Evolutionary conservation across 2,797 vertebrate species (phyloP).

Genomic region (Coregonus suidteri): DNA sequence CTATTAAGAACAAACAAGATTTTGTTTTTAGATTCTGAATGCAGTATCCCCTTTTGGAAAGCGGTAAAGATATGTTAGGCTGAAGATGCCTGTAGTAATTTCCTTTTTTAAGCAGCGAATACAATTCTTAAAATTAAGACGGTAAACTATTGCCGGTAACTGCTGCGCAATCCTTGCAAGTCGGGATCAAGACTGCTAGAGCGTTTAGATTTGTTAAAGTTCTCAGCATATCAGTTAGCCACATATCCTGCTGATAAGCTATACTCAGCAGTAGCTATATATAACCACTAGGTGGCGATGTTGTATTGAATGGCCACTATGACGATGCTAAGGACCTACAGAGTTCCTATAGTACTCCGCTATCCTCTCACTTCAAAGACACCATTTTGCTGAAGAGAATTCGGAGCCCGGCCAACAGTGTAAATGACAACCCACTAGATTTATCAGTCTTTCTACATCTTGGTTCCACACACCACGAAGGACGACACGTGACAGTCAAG

Average conservation of each 20-base stretch:
- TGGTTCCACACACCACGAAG: background rate
- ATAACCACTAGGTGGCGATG: conserved; percentile 51
- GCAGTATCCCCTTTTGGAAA: conserved; percentile 72
- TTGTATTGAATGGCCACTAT: background rate
- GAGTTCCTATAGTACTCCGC: background rate
- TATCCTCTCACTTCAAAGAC: background rate
- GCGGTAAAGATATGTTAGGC: conserved; percentile 23
- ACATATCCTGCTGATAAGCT: background rate
- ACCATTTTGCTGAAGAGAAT: background rate
- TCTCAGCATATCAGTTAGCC: background rate
- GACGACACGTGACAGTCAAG: background rate
- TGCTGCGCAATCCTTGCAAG: background rate
- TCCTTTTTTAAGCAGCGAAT: conserved; percentile 17
- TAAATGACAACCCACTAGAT: background rate
- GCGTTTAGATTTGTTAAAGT: background rate
- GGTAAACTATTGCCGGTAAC: background rate
- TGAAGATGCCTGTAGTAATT: conserved; percentile 15
- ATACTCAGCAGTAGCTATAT: conserved; percentile 38
- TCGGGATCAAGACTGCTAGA: conserved; percentile 1
- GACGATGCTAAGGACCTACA: background rate
- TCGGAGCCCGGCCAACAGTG: background rate
- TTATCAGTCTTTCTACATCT: background rate
- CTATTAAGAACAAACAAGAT: conserved; percentile 67
- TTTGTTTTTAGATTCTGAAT: conserved; percentile 47
- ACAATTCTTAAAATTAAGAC: background rate